Evolutionary conservation across 2,113 vertebrate genomes (phyloP).

Genomic region (Ceyx melanurus): DNA sequence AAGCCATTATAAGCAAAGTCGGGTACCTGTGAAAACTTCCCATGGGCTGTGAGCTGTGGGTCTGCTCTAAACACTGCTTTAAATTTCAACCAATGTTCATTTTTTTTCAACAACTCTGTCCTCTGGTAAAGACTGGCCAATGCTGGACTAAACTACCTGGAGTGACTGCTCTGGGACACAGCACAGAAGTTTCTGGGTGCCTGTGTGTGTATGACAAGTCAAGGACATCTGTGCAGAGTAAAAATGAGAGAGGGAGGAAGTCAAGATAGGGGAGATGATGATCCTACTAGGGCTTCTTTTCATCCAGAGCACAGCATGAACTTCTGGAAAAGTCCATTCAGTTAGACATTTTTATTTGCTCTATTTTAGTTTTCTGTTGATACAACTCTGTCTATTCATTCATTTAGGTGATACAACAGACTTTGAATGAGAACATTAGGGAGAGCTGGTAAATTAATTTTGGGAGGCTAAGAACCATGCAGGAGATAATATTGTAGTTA

Average conservation of each 20-base stretch:
- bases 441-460: not conserved
- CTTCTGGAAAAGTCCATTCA: not conserved
- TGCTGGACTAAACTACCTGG: not conserved
- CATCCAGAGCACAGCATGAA: not conserved
- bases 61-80: not conserved
- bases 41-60: not conserved
- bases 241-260: not conserved
- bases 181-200: rapidly evolving
- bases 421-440: not conserved
- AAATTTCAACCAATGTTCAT: not conserved
- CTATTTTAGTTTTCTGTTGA: not conserved
- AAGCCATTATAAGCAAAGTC: not conserved
- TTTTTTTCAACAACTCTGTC: not conserved
- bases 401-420: not conserved
- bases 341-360: not conserved
- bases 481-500: not conserved
- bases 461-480: not conserved
- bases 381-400: not conserved
- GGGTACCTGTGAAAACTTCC: not conserved
- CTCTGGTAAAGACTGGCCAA: not conserved
- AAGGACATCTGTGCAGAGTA: not conserved
- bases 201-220: rapidly evolving
- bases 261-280: not conserved
- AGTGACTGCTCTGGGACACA: not conserved
- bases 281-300: not conserved